A percentile compares a stretch with the other conserved stretches of the same genome.
Evolutionary conservation across 2,113 vertebrate genomes (phyloP).

Genomic region (Cyanoramphus novaezelandiae): DNA sequence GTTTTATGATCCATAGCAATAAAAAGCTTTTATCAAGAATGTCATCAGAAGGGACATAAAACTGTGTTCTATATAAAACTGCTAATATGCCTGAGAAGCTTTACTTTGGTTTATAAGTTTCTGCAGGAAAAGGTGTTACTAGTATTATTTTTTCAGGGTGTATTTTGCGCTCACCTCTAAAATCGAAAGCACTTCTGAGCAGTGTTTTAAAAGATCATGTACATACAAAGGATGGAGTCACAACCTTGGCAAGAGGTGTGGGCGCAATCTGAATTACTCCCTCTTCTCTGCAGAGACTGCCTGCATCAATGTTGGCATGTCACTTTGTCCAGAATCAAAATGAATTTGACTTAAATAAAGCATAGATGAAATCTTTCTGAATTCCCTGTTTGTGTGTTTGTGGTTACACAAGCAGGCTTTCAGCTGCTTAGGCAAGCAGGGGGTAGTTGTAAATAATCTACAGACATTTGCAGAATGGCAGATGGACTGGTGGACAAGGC

Average conservation of each 20-base stretch:
- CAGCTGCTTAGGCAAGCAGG: neutral
- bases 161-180: neutral
- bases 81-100: constrained; percentile 18
- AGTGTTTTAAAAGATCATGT: neutral
- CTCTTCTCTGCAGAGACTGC: neutral
- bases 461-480: neutral
- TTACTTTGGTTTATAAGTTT: constrained; percentile 21
- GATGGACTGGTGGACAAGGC: neutral
- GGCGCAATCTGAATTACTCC: neutral
- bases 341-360: neutral
- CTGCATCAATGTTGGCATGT: fast-evolving
- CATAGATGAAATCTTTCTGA: neutral
- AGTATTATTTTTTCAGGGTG: neutral
- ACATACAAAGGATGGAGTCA: fast-evolving
- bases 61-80: constrained; percentile 35
- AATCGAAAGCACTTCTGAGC: neutral
- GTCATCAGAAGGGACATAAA: constrained; percentile 56
- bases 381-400: fast-evolving
- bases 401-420: neutral
- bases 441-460: fast-evolving
- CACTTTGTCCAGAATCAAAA: neutral
- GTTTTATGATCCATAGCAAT: constrained; percentile 60
- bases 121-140: neutral
- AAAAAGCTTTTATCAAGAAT: constrained; percentile 46
- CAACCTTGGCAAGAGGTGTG: neutral